Conservation (phyloP, 2,113 vertebrate species). For the Neolamprologus cancellatus region DNA sequence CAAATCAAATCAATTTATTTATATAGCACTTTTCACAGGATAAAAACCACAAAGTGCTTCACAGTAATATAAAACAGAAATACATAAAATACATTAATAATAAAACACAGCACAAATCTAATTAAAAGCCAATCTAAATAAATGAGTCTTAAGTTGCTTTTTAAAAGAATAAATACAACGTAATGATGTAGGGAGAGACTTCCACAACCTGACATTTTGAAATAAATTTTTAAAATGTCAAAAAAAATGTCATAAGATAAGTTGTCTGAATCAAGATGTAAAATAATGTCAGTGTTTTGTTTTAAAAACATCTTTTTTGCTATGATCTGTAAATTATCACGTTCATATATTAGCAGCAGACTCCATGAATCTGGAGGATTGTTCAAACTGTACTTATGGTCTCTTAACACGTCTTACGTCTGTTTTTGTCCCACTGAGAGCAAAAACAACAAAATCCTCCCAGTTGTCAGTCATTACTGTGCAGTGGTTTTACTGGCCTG, state of each 20-base stretch:
- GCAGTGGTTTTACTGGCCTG: neutral
- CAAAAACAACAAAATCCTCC: neutral
- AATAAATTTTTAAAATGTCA: too few relatives aligned
- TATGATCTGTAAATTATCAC: neutral
- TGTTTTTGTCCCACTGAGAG: neutral
- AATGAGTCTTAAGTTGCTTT: too few relatives aligned
- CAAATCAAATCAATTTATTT: too few relatives aligned
- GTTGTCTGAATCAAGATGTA: neutral
- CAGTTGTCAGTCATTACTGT: neutral
- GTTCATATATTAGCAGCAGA: neutral
- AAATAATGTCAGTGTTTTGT: neutral
- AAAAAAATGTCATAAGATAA: neutral
- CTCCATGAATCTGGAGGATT: neutral
- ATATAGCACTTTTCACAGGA: too few relatives aligned
- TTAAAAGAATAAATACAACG: too few relatives aligned
- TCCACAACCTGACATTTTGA: too few relatives aligned
- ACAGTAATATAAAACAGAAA: too few relatives aligned
- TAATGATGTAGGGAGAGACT: too few relatives aligned
- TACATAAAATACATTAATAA: too few relatives aligned
- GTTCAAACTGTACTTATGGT: neutral
- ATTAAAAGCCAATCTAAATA: too few relatives aligned
- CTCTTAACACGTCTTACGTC: neutral
- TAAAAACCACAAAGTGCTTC: too few relatives aligned
- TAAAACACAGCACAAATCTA: too few relatives aligned
- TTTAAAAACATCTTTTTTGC: rapidly evolving